A percentile compares a stretch with the other conserved stretches of the same genome.
Evolutionary conservation across 1,140 invertebrate species (phyloP).

Genomic region (Chironomus tepperi): DNA sequence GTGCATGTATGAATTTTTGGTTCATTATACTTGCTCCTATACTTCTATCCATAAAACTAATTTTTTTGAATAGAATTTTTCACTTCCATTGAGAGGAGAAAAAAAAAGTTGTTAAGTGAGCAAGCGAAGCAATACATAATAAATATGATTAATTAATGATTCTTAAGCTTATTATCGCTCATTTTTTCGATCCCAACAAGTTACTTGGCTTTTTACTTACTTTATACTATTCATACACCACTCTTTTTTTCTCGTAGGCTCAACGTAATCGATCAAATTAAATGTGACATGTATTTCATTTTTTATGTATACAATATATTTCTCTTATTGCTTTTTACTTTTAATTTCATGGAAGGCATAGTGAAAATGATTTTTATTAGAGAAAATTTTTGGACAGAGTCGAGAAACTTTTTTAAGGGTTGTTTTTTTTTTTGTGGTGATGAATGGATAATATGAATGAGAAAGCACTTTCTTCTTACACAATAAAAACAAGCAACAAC

Average conservation of each 20-base stretch:
- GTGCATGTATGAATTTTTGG: background rate
- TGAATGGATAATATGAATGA: too few species aligned
- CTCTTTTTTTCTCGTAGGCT: background rate
- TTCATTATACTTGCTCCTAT: background rate
- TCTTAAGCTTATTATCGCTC: constrained; percentile 23
- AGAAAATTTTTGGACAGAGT: background rate
- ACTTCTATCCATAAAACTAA: too few species aligned
- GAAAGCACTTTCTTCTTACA: too few species aligned
- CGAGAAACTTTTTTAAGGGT: background rate
- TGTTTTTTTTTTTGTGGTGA: too few species aligned
- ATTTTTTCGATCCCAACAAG: constrained; percentile 21
- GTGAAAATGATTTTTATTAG: background rate
- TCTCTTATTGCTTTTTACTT: background rate
- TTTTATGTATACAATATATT: constrained; percentile 1
- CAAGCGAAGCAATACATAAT: constrained; percentile 6
- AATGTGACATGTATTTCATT: constrained; percentile 22
- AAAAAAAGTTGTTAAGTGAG: background rate
- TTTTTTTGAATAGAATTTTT: background rate
- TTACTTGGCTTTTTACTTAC: background rate
- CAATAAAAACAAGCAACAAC: too few species aligned
- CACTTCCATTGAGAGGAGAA: background rate
- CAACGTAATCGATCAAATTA: constrained; percentile 21
- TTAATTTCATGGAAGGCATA: background rate
- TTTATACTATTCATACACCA: background rate
- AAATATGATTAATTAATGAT: constrained; percentile 24